Evolutionary conservation across 2,888 invertebrate genomes (phyloP).

Genomic region (Acrobasis repandana): DNA sequence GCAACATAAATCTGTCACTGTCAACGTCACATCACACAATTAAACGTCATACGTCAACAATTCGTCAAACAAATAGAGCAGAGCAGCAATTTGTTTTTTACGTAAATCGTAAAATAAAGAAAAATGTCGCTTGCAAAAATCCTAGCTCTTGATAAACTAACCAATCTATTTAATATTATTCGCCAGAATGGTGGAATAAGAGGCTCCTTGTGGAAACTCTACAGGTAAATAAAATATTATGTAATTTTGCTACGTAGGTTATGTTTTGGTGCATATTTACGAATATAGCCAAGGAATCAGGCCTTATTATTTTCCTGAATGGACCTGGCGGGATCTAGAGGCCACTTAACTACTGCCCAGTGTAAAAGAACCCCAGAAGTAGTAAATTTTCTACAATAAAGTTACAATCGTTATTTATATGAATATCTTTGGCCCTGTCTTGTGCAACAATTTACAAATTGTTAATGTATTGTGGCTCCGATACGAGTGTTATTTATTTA

Average conservation of each 20-base stretch:
- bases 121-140: constrained; percentile 83
- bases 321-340: too few relatives aligned
- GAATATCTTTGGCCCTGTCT: too few relatives aligned
- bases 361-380: too few relatives aligned
- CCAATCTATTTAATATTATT: constrained; percentile 85
- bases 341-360: too few relatives aligned
- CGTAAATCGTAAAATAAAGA: constrained; percentile 25
- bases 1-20: neutral
- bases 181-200: constrained; percentile 89
- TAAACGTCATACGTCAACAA: neutral
- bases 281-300: neutral
- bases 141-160: constrained; percentile 88
- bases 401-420: too few relatives aligned
- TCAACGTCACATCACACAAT: neutral
- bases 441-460: too few relatives aligned
- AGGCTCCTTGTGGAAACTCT: constrained; percentile 86
- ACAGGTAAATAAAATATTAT: constrained; percentile 84
- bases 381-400: too few relatives aligned
- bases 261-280: constrained; percentile 32
- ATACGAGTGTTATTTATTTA: too few relatives aligned
- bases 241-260: constrained; percentile 60
- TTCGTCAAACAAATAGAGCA: too few relatives aligned
- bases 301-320: neutral
- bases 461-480: too few relatives aligned
- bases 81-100: constrained; percentile 5